A percentile compares a stretch with the other conserved stretches of the same genome.
phyloP scores from a whole-genome alignment of 2,113 vertebrate species.

The Lepidothrix coronata region DNA sequence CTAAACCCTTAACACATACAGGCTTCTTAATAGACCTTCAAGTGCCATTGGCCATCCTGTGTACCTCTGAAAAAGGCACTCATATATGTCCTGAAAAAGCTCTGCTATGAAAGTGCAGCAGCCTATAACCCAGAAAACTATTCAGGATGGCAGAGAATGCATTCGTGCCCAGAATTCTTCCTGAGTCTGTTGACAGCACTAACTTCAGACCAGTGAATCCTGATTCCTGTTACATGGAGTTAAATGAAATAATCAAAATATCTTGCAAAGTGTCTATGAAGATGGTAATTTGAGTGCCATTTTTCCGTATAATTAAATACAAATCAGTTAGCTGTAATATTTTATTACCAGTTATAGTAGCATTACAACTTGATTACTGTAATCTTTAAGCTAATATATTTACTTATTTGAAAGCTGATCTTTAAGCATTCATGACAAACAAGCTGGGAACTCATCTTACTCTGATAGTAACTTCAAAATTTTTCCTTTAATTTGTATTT shows the following conservation, averaged over 20 bases:
- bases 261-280: not conserved
- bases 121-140: not conserved
- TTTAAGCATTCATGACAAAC: not conserved
- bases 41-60: conserved; percentile 57
- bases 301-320: conserved; percentile 15
- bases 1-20: conserved; percentile 46
- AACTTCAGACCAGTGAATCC: conserved; percentile 23
- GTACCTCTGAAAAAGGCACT: conserved; percentile 45
- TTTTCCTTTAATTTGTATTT: not conserved
- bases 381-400: not conserved
- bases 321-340: not conserved
- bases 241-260: conserved; percentile 2
- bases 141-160: conserved; percentile 7
- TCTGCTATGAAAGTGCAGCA: not conserved
- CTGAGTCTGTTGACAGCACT: conserved; percentile 2
- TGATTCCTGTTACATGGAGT: not conserved
- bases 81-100: conserved; percentile 5
- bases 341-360: not conserved
- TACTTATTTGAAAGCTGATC: conserved; percentile 8
- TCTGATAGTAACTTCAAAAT: not conserved
- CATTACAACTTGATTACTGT: conserved; percentile 16
- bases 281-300: conserved; percentile 29
- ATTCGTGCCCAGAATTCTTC: conserved; percentile 19
- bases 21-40: conserved; percentile 61
- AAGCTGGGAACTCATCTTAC: not conserved